Conservation (phyloP, 2,113 vertebrate species). For the Rhagologus leucostigma region DNA sequence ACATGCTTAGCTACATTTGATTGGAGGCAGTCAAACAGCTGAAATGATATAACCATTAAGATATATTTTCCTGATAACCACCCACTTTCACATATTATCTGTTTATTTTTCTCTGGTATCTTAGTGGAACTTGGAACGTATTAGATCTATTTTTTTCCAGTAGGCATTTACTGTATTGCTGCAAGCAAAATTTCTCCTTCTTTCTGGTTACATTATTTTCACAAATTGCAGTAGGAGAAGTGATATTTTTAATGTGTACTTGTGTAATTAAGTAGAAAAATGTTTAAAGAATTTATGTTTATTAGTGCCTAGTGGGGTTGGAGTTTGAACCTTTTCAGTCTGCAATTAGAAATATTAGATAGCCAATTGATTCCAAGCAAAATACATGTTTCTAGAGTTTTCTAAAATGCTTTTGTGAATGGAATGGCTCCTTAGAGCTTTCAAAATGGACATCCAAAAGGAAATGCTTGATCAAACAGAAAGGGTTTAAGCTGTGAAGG, state of each 20-base stretch:
- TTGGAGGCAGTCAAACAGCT: background rate
- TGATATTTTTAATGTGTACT: background rate
- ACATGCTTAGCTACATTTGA: background rate
- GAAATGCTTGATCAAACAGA: background rate
- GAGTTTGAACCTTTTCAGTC: background rate
- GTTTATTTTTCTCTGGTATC: background rate
- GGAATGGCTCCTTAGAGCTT: background rate
- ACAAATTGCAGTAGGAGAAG: background rate
- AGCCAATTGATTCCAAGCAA: background rate
- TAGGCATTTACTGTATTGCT: background rate
- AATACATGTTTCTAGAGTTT: background rate
- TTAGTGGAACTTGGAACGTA: background rate
- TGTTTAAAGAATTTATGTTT: background rate
- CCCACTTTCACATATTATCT: background rate
- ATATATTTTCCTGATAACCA: background rate
- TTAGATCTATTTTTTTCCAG: background rate
- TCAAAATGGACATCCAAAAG: background rate
- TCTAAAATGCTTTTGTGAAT: fast-evolving
- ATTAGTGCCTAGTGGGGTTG: background rate
- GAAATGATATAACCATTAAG: background rate
- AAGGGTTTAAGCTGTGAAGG: background rate
- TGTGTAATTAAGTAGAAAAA: background rate
- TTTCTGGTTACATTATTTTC: background rate
- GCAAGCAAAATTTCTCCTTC: background rate
- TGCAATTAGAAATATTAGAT: background rate